Evolutionary conservation across 1,140 invertebrate genomes (phyloP), one percentile per base, ranked within the genome.

Genomic region (Cotesia glomerata): DNA sequence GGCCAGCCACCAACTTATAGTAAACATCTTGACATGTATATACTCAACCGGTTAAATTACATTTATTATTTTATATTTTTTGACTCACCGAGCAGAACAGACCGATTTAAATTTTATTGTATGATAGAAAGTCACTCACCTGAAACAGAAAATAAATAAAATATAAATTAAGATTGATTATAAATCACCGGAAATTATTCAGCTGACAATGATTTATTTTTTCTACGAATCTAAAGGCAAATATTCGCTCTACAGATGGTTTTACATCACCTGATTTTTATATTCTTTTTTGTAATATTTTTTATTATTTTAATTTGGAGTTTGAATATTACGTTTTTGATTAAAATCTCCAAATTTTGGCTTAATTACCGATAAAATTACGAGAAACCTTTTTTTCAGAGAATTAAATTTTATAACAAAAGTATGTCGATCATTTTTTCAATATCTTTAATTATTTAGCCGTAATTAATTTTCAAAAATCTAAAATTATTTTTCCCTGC

Each of bases 1-100:
- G 80, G 80, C 76, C 56, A 51, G 35, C 45, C 56, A 78, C 80
- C 80, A 84, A 81, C 77, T 81, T 79, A 82, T 81, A 79, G 79
- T 81, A 79, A 85, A 84, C 80, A 84, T 83, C 80, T 85, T 82
- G 79, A 83, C 78, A 82, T 86, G 79, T 84, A 80, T 82, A 84
- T 84, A 80, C 80, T 78, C 78, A 74, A 76, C 67, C 74, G 76
- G 73, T 81, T 81, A 81, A 84, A 85, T 84, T 81, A 71, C 79
- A 75, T 82, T 82, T 79, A 77, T 72, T 74, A 72, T 73, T 76
- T 63, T 72, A 26, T 26, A 26, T 26, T 26, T 26, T 26, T 26
- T 26, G 26, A 62, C 59, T 62, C 18, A 62, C 59, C 59, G 3
- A 26, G 26, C 26, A 26, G 26, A 26, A 26, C 1, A 26, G 26